A percentile compares a stretch with the other conserved stretches of the same genome.
These are phyloP conservation scores for Deilephila elpenor DNA, from an alignment of 2,888 invertebrate species.

Conservation along the genomic window DNA sequence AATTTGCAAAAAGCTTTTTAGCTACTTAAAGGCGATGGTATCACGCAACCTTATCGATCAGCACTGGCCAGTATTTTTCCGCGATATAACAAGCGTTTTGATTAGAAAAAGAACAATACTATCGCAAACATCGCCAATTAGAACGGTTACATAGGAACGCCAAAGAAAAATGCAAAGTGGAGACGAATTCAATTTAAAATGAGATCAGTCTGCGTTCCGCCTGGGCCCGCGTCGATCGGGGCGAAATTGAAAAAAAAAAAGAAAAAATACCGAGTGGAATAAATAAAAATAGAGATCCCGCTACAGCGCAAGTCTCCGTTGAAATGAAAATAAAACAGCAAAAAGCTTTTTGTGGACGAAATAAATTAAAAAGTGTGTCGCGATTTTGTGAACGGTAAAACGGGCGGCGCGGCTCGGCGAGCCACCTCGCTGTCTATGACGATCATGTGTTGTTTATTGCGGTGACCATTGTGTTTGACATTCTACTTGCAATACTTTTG, in stretches of 20 bases:
- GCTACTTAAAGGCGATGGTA: conserved; percentile 63
- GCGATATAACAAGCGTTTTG: conserved; percentile 60
- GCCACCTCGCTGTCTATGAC: conserved; percentile 52
- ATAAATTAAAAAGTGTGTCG: conserved; percentile 84
- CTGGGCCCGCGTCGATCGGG: conserved; percentile 77
- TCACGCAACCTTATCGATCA: conserved; percentile 74
- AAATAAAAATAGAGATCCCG: conserved; percentile 84
- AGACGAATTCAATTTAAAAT: conserved; percentile 81
- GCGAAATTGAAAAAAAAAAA: conserved; percentile 78
- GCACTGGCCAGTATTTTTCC: conserved; percentile 53
- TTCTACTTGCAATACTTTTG: conserved; percentile 23
- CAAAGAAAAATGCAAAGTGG: conserved; percentile 75
- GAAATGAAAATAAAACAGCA: conserved; percentile 83
- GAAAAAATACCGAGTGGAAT: conserved; percentile 71
- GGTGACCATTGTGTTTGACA: conserved; percentile 41
- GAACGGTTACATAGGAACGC: conserved; percentile 70
- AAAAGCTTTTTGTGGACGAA: conserved; percentile 83
- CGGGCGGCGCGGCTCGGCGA: conserved; percentile 48
- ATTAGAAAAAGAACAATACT: conserved; percentile 69
- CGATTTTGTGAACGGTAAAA: conserved; percentile 72
- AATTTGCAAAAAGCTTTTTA: conserved; percentile 74
- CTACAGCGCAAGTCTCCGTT: conserved; percentile 84
- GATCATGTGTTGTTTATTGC: conserved; percentile 57
- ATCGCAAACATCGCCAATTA: conserved; percentile 80
- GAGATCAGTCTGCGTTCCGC: conserved; percentile 81